Evolutionary conservation across 2,113 vertebrate species (phyloP).

Genomic region (Asarcornis scutulata): DNA sequence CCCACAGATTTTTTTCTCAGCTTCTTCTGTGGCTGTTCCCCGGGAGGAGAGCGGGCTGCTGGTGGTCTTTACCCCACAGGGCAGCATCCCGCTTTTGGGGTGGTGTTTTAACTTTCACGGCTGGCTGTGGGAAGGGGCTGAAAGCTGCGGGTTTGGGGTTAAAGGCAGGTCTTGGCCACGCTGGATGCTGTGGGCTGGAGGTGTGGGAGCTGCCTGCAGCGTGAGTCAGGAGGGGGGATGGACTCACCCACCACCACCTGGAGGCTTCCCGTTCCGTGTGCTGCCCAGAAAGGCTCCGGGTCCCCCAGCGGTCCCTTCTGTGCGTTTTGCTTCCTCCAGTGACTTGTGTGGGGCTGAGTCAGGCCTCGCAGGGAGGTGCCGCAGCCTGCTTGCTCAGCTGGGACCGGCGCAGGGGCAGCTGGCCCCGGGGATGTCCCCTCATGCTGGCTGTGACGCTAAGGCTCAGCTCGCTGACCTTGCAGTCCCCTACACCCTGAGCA

Average conservation of each 20-base stretch:
- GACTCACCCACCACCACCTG: fast-evolving
- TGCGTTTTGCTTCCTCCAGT: background rate
- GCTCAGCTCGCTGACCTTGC: fast-evolving
- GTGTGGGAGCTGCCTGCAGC: background rate
- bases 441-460: fast-evolving
- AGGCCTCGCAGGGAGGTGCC: fast-evolving
- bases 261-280: background rate
- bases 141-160: fast-evolving
- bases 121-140: background rate
- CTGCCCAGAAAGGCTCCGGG: background rate
- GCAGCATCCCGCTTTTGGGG: background rate
- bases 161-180: fast-evolving
- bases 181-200: background rate
- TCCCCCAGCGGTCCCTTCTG: background rate
- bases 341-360: background rate
- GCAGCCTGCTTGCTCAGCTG: background rate
- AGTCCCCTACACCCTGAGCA: background rate
- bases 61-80: fast-evolving
- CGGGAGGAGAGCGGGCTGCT: fast-evolving
- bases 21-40: background rate
- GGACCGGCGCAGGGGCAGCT: background rate
- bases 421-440: fast-evolving
- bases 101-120: background rate
- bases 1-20: background rate
- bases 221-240: background rate